These are phyloP conservation scores for Campylomormyrus numenius DNA, from an alignment of 2,113 vertebrate species.

Conservation along the genomic window DNA sequence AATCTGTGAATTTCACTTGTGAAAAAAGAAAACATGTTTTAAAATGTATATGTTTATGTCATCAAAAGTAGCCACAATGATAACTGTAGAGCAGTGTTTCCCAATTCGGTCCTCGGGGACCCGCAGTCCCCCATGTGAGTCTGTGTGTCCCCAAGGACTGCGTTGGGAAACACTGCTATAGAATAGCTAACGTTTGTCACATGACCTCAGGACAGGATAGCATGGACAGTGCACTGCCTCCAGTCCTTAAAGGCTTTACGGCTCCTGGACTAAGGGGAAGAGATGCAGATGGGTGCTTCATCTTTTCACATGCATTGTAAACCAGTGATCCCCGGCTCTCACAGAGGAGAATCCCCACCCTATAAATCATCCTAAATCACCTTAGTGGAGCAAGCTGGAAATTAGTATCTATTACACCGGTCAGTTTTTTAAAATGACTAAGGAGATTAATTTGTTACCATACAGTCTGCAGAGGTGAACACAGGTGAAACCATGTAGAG, in stretches of 20 bases:
- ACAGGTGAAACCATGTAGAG: neutral
- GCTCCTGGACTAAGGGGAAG: neutral
- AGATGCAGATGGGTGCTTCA: neutral
- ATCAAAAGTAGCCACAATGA: neutral
- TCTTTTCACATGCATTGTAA: neutral
- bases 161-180: neutral
- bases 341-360: neutral
- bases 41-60: neutral
- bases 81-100: neutral
- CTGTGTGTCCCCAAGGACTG: neutral
- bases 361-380: slow-evolving; percentile 14
- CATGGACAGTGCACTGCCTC: neutral
- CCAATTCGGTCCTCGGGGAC: neutral
- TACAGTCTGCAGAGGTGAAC: neutral
- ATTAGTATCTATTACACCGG: neutral
- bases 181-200: neutral
- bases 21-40: neutral
- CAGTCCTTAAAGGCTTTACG: neutral
- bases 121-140: neutral
- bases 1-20: neutral
- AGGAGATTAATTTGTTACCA: neutral
- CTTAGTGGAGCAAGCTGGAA: neutral
- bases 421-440: slow-evolving; percentile 2
- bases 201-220: neutral
- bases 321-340: neutral